Conservation (phyloP, 2,797 vertebrate species). For the Dallia pectoralis region DNA sequence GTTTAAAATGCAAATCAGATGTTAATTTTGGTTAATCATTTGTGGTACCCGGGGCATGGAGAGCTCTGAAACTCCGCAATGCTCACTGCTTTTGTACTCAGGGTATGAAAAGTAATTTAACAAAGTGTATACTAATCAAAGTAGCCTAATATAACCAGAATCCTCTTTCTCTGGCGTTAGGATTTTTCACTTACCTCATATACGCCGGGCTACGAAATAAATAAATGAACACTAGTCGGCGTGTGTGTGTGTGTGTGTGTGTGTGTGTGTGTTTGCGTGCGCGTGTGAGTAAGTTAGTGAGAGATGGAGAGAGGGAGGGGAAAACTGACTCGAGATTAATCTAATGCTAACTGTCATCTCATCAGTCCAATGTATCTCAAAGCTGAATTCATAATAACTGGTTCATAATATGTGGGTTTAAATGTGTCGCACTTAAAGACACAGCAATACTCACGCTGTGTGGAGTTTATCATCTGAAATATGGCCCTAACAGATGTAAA, state of each 20-base stretch:
- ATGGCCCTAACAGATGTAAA: conserved; percentile 64
- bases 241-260: conserved; percentile 19
- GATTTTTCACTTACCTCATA: conserved; percentile 44
- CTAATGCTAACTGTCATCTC: conserved; percentile 31
- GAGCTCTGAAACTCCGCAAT: conserved; percentile 62
- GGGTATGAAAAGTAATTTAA: conserved; percentile 76
- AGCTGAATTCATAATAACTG: conserved; percentile 40
- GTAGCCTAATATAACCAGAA: conserved; percentile 61
- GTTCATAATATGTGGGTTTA: conserved; percentile 38
- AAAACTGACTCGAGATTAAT: conserved; percentile 1
- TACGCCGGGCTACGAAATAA: conserved; percentile 2
- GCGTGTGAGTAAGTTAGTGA: background rate
- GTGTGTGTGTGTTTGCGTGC: conserved; percentile 13
- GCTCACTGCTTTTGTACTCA: conserved; percentile 68
- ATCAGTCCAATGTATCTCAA: conserved; percentile 29
- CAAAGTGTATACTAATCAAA: conserved; percentile 74
- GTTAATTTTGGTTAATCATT: conserved; percentile 78
- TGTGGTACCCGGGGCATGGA: conserved; percentile 66
- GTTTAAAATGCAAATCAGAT: conserved; percentile 76
- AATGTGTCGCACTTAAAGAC: conserved; percentile 33
- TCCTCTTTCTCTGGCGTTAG: conserved; percentile 53
- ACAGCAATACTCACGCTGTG: conserved; percentile 44
- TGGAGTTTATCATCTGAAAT: conserved; percentile 69
- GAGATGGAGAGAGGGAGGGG: background rate
- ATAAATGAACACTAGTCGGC: conserved; percentile 34